Base-by-base conservation (phyloP, 2,797 vertebrate genomes). In the Cercopithecus mitis region DNA sequence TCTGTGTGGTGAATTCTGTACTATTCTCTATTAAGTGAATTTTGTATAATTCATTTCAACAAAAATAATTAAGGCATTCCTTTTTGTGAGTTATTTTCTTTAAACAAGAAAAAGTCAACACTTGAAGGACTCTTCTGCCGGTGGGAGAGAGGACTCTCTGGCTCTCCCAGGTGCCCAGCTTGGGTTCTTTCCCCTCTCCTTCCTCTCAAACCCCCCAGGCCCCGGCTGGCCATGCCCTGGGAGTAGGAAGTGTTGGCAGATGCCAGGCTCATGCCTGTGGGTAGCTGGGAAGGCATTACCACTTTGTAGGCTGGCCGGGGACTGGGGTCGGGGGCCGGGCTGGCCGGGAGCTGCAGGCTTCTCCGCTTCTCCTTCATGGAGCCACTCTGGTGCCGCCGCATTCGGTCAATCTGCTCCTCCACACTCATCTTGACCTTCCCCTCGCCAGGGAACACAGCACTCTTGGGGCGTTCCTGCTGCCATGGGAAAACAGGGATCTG, bases 361-460 rank as follows among this genome's bases (percentile, higher is more conserved):
- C 99, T 98, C 72, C 99, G 98, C 98, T 99, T 99, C 94, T 99
- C 99, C 98, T 99, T 99, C 98, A 99, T 98, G 6, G 99, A 99
- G 97, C 99, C 99, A 41, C 99, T 99, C 98, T 99, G 99, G 98
- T 99, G 99, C 5, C 99, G 98, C 52, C 99, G 99, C 98, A 99
- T 99, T 87, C 99, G 99, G 97, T 99, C 99, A 0, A 99, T 99
- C 98, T 99, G 99, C 98, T 99, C 99, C 98, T 99, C 99, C 73
- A 99, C 98, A 0, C 99, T 99, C 99, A 99, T 99, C 98, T 99
- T 99, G 41, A 99, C 99, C 98, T 99, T 99, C 5, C 99, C 97
- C 87, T 99, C 99, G 0, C 98, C 97, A 0, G 99, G 97, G 39
- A 99, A 99, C 97, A 99, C 99, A 0, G 99, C 99, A 0, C 99